Evolutionary conservation across 2,888 invertebrate genomes (phyloP), one percentile per base, ranked within the genome.

Genomic region (Nomada goodeniana): DNA sequence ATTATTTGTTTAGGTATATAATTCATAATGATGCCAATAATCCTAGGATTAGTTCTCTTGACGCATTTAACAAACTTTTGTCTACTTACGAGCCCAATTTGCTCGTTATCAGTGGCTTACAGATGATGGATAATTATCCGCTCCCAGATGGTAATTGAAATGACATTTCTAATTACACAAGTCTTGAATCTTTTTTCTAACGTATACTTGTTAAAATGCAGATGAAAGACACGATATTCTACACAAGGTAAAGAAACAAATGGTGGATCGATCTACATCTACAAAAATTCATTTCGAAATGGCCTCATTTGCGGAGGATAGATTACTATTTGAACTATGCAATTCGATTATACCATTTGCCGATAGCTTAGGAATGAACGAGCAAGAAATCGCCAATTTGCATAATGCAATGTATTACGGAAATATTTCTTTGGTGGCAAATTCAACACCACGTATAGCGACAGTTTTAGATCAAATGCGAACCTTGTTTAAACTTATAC

Each of bases 111-210:
- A 97, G 97, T 90, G 98, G 98, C 11, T 94, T 98, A 65, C 98
- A 98, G 92, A 97, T 98, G 97, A 97, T 98, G 97, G 98, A 98
- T 90, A 97, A 97, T 92, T 97, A 96, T 92, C 97, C 96, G 2
- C 96, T 96, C 89, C 94, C 94, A 86, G 93, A 94, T 92, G 96
- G 96, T 95, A 93, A 93, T 88, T 75, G 94, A 89, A 85, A 74
- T 29, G 47, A 2, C 13, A 20, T 26, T 29, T 13, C 53, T 23
- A 18, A 11, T 36, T 50, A 36, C 1, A 3, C 20, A 7, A 59
- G 52, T 10, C 13, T 7, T 10, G 0, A 20, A 42, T 10, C 5
- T 3, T 7, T 44, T 23, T 11, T 29, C 2, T 47, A 5, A 63
- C 26, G 59, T 1, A 15, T 36, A 23, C 60, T n/a, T 63, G n/a